phyloP scores from a whole-genome alignment of 2,888 invertebrate species.

The Ichneumon xanthorius region DNA sequence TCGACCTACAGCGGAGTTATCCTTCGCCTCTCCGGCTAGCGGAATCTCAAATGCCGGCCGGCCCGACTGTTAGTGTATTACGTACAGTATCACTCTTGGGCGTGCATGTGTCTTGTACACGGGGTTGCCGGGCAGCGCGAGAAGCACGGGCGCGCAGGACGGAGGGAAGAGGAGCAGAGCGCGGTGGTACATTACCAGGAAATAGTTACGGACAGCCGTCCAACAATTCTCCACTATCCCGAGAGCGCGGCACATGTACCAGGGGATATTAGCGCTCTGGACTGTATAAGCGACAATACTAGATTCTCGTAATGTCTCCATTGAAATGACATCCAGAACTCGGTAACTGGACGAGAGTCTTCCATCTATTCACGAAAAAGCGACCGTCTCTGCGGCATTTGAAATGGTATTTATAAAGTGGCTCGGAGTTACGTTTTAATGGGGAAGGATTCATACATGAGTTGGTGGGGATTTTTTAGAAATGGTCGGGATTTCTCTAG shows the following conservation, averaged over 20 bases:
- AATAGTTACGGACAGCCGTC: conserved; percentile 62
- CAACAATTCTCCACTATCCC: conserved; percentile 49
- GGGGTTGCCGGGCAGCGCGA: conserved; percentile 11
- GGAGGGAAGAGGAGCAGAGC: conserved; percentile 40
- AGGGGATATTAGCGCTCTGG: not conserved
- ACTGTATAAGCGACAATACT: not conserved
- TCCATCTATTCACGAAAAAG: not conserved
- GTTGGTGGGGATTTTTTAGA: too few species aligned
- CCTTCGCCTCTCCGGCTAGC: conserved; percentile 52
- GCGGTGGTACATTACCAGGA: conserved; percentile 65
- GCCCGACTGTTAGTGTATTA: not conserved
- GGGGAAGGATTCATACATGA: too few species aligned
- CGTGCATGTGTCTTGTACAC: conserved; percentile 4
- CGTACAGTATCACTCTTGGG: conserved; percentile 5
- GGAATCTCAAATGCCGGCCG: conserved; percentile 66
- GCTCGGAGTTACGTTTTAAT: not conserved
- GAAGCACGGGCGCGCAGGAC: not conserved
- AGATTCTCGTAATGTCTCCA: conserved; percentile 37
- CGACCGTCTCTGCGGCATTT: too few species aligned
- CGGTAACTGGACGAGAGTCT: not conserved
- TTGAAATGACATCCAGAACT: conserved; percentile 15
- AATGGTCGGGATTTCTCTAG: too few species aligned
- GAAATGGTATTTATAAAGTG: conserved; percentile 6
- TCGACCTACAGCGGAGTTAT: conserved; percentile 60
- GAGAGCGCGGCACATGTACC: not conserved